phyloP scores from a whole-genome alignment of 2,113 vertebrate genomes.

The Poicephalus meyeri region DNA sequence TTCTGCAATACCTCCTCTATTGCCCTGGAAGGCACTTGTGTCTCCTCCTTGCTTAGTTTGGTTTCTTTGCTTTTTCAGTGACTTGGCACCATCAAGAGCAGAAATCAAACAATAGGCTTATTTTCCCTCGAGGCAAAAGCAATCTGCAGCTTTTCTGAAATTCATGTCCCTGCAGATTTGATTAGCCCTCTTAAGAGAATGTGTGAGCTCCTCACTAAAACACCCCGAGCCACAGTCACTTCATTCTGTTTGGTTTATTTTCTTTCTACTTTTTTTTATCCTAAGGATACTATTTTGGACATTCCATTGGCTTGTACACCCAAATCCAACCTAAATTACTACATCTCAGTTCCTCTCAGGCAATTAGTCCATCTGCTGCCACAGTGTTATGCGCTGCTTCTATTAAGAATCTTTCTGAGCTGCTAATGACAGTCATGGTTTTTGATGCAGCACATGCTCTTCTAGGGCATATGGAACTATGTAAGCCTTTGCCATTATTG shows the following conservation, averaged over 20 bases:
- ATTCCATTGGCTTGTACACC: background rate
- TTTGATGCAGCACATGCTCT: background rate
- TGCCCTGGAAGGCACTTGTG: background rate
- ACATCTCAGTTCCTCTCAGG: background rate
- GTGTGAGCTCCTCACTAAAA: background rate
- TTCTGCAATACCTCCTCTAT: no score
- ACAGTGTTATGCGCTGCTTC: background rate
- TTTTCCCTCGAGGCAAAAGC: background rate
- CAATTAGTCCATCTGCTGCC: background rate
- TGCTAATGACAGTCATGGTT: background rate
- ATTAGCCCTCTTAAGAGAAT: background rate
- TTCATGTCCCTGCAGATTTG: background rate
- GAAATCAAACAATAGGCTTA: background rate
- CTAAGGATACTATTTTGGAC: background rate
- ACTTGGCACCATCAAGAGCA: background rate
- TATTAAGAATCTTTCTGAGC: background rate
- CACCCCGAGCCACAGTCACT: background rate
- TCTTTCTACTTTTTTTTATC: background rate
- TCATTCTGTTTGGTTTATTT: background rate
- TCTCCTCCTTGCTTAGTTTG: background rate
- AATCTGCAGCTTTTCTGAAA: background rate
- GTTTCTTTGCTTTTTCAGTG: background rate
- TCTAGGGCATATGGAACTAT: background rate
- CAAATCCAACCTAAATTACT: background rate
- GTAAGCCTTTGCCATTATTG: background rate